Base-by-base conservation (phyloP, 2,797 vertebrate genomes). In the Eulemur coronatus region DNA sequence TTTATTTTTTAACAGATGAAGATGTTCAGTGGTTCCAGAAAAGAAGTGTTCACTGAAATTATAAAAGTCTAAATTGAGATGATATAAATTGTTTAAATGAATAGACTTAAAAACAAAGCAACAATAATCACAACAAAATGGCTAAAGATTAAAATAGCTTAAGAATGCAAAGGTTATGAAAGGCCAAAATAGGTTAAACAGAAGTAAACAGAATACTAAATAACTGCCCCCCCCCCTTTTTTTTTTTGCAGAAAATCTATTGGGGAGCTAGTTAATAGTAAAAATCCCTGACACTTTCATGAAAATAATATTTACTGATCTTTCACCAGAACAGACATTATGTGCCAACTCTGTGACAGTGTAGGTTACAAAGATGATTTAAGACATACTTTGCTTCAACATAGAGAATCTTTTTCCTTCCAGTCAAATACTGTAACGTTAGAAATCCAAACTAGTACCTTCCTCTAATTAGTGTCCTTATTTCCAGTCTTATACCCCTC, bases 1-100 rank as follows among this genome's bases (percentile, higher is more conserved):
- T 59, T 91, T 46, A 46, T 84, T 94, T 61, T 67, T 50, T 43
- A 95, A 84, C 17, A 57, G 85, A 78, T 38, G 84, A 11, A 28
- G 41, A 18, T 46, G 33, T 69, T 78, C 15, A 73, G 43, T 72
- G n/a, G 43, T 92, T 95, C 35, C 15, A 96, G 63, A 79, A 94
- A 93, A 95, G 14, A 80, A 93, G 75, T n/a, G 92, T 9, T 96
- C 59, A 93, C 55, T 92, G 46, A 95, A 95, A 95, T n/a, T 52
- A n/a, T 43, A 63, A 67, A 86, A 72, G 26, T 69, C 63, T 89
- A 94, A 95, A 70, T 17, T 86, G 73, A 96, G 26, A 80, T 78
- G 26, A 82, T 85, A 59, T 46, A 57, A 96, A 91, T 69, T 20
- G 46, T 79, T 93, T 93, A 84, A 96, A 78, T 81, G 14, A 92